Percentiles rank a stretch among this genome's conserved stretches.
Conservation (phyloP, 2,888 invertebrate species). For the Pterostichus niger region DNA sequence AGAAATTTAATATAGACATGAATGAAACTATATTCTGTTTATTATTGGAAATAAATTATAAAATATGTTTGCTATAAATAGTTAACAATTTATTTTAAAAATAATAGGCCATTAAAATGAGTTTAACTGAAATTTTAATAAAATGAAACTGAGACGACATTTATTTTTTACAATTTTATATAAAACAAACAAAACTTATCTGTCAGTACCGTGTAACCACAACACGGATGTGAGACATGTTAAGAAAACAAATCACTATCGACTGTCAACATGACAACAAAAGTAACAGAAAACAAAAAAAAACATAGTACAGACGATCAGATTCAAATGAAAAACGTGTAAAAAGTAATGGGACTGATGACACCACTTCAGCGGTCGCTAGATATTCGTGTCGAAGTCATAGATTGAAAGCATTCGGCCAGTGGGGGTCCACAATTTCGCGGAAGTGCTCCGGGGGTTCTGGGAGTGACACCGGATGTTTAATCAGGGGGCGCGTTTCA, state of each 20-base stretch:
- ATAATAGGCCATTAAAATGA: neutral
- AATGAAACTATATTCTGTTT: neutral
- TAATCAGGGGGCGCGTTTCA: conserved; percentile 63
- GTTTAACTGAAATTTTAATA: neutral
- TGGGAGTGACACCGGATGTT: conserved; percentile 67
- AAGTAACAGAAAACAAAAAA: neutral
- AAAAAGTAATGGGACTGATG: conserved; percentile 17
- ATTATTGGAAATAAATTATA: conserved; percentile 33
- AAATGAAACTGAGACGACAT: neutral
- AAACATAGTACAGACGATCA: neutral
- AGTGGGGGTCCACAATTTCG: conserved; percentile 12
- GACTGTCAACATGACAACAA: conserved; percentile 22
- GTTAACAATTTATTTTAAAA: neutral
- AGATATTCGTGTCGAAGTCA: conserved; percentile 6
- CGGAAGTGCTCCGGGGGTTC: conserved; percentile 48
- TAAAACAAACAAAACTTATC: conserved; percentile 21
- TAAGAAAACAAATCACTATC: conserved; percentile 49
- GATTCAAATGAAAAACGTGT: conserved; percentile 26
- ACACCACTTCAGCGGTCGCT: conserved; percentile 3
- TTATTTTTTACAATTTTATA: neutral
- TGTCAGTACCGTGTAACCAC: conserved; percentile 1
- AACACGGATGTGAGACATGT: conserved; percentile 24
- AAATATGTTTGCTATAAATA: neutral
- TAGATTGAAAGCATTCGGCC: conserved; percentile 32
- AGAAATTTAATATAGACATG: conserved; percentile 2